These are phyloP conservation scores for Neodontobutis hainanensis DNA, from an alignment of 2,113 vertebrate genomes.

Conservation along the genomic window DNA sequence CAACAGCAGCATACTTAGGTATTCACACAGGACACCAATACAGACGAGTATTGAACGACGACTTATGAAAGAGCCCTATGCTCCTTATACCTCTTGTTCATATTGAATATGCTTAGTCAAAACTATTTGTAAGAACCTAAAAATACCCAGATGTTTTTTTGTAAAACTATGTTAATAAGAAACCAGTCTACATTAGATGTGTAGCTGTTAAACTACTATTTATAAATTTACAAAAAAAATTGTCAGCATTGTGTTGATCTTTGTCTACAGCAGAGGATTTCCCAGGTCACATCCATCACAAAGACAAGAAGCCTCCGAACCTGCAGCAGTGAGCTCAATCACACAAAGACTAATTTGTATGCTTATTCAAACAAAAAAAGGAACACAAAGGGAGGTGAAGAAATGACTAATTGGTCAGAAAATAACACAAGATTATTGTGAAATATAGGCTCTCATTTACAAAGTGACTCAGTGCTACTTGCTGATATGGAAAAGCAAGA, in stretches of 20 bases:
- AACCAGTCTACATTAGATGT: no score
- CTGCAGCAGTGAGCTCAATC: slow-evolving; percentile 49
- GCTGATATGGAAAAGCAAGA: slow-evolving; percentile 10
- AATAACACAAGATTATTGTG: slow-evolving; percentile 41
- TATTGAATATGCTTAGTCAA: no score
- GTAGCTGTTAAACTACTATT: background rate
- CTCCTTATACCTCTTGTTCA: no score
- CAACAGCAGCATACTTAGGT: no score
- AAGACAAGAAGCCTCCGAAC: slow-evolving; percentile 39
- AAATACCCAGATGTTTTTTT: no score
- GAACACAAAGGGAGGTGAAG: slow-evolving; percentile 51
- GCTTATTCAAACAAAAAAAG: slow-evolving; percentile 48
- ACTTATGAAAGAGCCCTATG: no score
- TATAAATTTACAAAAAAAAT: background rate
- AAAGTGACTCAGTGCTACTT: slow-evolving; percentile 24
- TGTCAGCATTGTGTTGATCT: slow-evolving; percentile 11
- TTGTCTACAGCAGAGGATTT: slow-evolving; percentile 31
- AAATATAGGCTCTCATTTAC: background rate
- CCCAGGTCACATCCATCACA: slow-evolving; percentile 40
- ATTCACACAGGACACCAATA: no score
- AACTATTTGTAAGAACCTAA: no score
- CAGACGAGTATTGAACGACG: no score
- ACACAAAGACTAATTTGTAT: slow-evolving; percentile 54
- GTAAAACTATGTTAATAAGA: no score
- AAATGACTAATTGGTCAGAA: slow-evolving; percentile 49